Base-by-base conservation (phyloP, 2,797 vertebrate species). In the Alosa sapidissima region DNA sequence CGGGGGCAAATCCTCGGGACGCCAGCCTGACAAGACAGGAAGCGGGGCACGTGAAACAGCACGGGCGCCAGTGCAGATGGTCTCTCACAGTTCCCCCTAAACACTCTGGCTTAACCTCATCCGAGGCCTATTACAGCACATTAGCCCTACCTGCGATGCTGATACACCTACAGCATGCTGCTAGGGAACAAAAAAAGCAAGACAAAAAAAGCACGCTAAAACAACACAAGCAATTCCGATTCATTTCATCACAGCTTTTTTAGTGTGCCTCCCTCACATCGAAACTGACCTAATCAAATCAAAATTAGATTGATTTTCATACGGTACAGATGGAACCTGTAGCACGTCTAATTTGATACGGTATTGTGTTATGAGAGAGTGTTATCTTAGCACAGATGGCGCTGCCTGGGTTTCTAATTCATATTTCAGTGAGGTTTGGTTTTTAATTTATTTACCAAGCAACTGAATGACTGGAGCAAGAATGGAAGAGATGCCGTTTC, bases 321-420 rank as follows among this genome's bases (percentile, higher is more conserved):
- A 84, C 92, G 92, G 91, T 93, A 90, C 95, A 94, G 94, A 95
- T 95, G 94, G 94, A 94, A 94, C 91, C 92, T 90, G 90, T 91
- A 93, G 91, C 93, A 93, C 90, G 91, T 93, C 90, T 94, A 91
- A 94, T 93, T 93, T 92, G 90, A 91, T 84, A 87, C 89, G 87
- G 86, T 87, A 92, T 92, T 91, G 88, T 90, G 90, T 88, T 90
- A 91, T 91, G 91, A 92, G 92, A 75, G 90, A 91, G 92, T 90
- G 92, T 93, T 94, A 93, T 94, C 92, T 93, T 90, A 84, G 92
- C 88, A 93, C 95, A 95, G 94, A 95, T 95, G 95, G 94, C 88
- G 89, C 91, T 81, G 90, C 93, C 90, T 87, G 90, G 88, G 90
- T 93, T 93, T 92, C 89, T 93, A 93, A 95, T 94, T 95, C 92